These are phyloP conservation scores for Apogon talboti DNA, from an alignment of 2,797 vertebrate genomes.

Conservation along the genomic window DNA sequence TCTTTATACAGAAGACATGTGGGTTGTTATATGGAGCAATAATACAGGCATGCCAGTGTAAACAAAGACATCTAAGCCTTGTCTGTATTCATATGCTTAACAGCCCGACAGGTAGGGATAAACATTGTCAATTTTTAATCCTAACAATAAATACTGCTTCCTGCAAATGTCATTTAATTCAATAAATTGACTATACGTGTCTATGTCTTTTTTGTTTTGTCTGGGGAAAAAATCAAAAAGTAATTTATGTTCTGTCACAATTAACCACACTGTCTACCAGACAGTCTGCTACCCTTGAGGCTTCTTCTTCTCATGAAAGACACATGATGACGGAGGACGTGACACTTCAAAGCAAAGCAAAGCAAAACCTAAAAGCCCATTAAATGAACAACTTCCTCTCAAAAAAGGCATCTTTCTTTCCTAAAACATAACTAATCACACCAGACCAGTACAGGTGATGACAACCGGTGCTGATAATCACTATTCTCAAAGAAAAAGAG, in stretches of 20 bases:
- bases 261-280: conserved; percentile 37
- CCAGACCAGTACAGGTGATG: not conserved
- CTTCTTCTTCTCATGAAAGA: conserved; percentile 26
- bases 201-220: not conserved
- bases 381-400: not conserved
- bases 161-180: not conserved
- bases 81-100: conserved; percentile 9
- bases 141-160: not conserved
- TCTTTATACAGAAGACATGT: conserved; percentile 9
- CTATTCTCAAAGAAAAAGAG: conserved; percentile 13
- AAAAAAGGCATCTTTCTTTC: not conserved
- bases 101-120: conserved; percentile 8
- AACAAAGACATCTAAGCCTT: conserved; percentile 29
- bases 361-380: not conserved
- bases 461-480: conserved; percentile 17
- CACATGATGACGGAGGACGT: not conserved
- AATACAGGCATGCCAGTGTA: conserved; percentile 4
- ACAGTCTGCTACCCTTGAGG: conserved; percentile 54
- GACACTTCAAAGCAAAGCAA: conserved; percentile 21
- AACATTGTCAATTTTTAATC: not conserved
- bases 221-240: not conserved
- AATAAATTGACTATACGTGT: not conserved
- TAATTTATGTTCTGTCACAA: conserved; percentile 21
- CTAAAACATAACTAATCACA: not conserved
- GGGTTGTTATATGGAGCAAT: conserved; percentile 20